phyloP scores from a whole-genome alignment of 2,797 vertebrate species.

The Zalophus californianus region DNA sequence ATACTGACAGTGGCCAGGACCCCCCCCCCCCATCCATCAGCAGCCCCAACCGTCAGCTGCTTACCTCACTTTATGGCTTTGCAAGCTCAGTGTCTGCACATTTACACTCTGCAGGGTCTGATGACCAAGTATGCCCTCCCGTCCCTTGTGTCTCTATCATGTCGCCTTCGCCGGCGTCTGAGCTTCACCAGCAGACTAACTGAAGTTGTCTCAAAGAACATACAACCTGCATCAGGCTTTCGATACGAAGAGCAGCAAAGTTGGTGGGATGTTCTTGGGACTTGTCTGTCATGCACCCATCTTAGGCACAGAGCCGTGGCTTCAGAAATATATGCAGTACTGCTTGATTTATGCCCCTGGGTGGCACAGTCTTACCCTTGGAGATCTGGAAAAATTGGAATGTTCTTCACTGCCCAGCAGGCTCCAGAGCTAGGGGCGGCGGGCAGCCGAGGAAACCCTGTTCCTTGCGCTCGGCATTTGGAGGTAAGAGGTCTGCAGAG shows the following conservation, averaged over 20 bases:
- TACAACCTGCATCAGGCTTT: neutral
- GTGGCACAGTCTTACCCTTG: rapidly evolving
- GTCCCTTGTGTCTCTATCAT: rapidly evolving
- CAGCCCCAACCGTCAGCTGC: neutral
- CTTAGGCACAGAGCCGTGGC: neutral
- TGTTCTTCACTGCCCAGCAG: neutral
- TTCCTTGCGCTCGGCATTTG: neutral
- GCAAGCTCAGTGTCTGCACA: neutral
- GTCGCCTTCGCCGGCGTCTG: neutral
- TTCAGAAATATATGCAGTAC: neutral
- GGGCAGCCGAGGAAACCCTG: rapidly evolving
- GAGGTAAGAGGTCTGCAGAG: neutral
- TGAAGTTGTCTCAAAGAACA: neutral
- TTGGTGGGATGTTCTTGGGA: no score
- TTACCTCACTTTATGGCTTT: neutral
- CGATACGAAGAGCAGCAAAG: neutral
- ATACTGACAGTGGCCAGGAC: rapidly evolving
- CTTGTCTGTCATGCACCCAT: rapidly evolving
- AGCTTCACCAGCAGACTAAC: neutral
- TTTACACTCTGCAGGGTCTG: neutral
- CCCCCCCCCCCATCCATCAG: neutral
- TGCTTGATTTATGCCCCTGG: rapidly evolving
- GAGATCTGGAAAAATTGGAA: rapidly evolving
- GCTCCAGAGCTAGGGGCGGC: neutral
- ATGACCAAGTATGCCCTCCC: rapidly evolving